phyloP scores from a whole-genome alignment of 2,113 vertebrate genomes.

The Crotalus horridus region DNA sequence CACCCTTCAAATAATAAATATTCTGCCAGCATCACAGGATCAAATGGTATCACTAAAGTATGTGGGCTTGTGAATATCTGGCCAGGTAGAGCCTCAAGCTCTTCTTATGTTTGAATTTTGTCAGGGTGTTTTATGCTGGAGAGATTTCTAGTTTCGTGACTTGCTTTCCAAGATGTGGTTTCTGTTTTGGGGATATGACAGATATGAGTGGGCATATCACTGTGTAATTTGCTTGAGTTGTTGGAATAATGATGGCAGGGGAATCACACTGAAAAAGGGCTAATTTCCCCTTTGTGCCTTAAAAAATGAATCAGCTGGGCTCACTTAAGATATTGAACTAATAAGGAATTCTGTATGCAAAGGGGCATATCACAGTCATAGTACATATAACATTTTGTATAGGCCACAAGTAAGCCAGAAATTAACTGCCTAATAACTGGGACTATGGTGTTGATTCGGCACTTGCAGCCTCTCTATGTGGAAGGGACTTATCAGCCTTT shows the following conservation, averaged over 20 bases:
- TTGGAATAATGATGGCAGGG: neutral
- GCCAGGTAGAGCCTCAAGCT: neutral
- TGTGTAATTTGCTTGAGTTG: neutral
- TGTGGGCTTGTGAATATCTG: neutral
- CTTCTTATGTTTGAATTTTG: neutral
- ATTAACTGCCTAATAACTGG: neutral
- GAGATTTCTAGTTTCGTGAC: neutral
- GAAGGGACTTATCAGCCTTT: neutral
- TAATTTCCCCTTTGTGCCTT: neutral
- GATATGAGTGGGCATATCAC: neutral
- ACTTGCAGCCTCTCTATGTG: neutral
- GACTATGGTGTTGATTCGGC: neutral
- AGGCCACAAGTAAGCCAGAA: neutral
- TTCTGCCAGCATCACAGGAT: neutral
- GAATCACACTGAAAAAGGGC: neutral
- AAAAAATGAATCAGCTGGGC: neutral
- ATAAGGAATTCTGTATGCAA: neutral
- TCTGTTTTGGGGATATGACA: neutral
- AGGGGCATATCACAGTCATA: neutral
- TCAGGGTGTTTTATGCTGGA: neutral
- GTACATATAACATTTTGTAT: neutral
- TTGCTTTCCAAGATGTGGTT: neutral
- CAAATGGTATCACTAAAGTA: neutral
- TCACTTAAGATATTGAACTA: neutral
- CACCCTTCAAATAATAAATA: neutral